Evolutionary conservation across 2,113 vertebrate genomes (phyloP).

Genomic region (Semicossyphus pulcher): DNA sequence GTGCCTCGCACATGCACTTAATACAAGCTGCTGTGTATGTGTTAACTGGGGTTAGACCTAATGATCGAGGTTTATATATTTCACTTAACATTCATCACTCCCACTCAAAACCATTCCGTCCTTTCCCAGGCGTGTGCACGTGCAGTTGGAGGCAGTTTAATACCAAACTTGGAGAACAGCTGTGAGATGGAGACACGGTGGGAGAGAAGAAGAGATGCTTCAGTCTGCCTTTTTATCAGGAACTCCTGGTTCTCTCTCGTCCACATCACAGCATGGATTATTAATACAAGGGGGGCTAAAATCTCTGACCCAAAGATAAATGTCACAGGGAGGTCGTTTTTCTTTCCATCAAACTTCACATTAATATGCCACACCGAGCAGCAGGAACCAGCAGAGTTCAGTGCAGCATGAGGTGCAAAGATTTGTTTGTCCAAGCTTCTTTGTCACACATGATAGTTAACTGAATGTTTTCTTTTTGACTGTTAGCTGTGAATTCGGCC

Average conservation of each 20-base stretch:
- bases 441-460: too few relatives aligned
- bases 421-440: too few relatives aligned
- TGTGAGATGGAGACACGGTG: background rate
- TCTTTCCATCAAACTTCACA: background rate
- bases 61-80: conserved; percentile 1
- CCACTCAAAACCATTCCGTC: background rate
- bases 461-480: too few relatives aligned
- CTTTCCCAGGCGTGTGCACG: background rate
- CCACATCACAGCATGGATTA: background rate
- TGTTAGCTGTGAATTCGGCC: too few relatives aligned
- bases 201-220: background rate
- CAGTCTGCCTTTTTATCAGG: conserved; percentile 8
- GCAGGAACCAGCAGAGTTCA: background rate
- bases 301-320: conserved; percentile 19
- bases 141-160: background rate
- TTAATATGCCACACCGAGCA: background rate
- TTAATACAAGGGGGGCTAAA: background rate
- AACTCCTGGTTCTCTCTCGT: background rate
- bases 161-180: conserved; percentile 27
- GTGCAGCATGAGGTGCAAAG: too few relatives aligned
- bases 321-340: background rate
- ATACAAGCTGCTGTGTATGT: background rate
- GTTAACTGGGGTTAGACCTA: background rate
- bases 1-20: background rate
- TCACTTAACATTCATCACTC: background rate